Evolutionary conservation across 2,797 vertebrate genomes (phyloP).

Genomic region (Petrocephalus schoutedeni): DNA sequence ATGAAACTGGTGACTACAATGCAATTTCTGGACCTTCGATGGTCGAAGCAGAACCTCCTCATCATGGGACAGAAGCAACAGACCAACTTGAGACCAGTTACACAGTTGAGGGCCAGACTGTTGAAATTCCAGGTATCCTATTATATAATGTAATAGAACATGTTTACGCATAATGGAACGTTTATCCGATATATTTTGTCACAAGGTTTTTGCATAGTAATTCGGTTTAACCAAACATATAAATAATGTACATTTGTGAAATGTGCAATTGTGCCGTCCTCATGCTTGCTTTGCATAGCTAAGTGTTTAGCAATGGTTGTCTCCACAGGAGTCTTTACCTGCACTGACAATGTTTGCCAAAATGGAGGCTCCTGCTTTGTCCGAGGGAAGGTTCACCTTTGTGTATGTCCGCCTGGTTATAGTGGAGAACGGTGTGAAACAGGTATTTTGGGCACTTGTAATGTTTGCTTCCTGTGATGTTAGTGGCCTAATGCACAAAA

Average conservation of each 20-base stretch:
- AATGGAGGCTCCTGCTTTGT: conserved; percentile 79
- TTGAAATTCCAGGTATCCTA: conserved; percentile 51
- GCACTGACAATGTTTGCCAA: conserved; percentile 55
- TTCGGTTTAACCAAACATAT: not conserved
- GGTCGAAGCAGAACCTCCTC: conserved; percentile 34
- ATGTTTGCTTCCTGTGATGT: not conserved
- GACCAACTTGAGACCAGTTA: conserved; percentile 29
- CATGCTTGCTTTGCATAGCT: not conserved
- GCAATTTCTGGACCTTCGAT: not conserved
- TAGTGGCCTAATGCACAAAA: no score
- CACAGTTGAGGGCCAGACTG: conserved; percentile 38
- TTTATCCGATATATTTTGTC: not conserved
- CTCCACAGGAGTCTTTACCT: conserved; percentile 28
- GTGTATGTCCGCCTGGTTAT: conserved; percentile 78
- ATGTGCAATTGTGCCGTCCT: not conserved
- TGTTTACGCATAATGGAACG: not conserved
- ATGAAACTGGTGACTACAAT: conserved; percentile 34
- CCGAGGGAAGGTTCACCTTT: conserved; percentile 61
- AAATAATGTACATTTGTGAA: not conserved
- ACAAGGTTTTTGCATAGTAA: not conserved
- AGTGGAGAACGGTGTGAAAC: conserved; percentile 76
- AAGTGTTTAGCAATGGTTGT: not conserved
- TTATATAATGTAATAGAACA: not conserved
- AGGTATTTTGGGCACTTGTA: conserved; percentile 53
- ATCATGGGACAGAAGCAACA: conserved; percentile 22